phyloP scores from a whole-genome alignment of 2,888 invertebrate genomes.

The Idaea biselata region DNA sequence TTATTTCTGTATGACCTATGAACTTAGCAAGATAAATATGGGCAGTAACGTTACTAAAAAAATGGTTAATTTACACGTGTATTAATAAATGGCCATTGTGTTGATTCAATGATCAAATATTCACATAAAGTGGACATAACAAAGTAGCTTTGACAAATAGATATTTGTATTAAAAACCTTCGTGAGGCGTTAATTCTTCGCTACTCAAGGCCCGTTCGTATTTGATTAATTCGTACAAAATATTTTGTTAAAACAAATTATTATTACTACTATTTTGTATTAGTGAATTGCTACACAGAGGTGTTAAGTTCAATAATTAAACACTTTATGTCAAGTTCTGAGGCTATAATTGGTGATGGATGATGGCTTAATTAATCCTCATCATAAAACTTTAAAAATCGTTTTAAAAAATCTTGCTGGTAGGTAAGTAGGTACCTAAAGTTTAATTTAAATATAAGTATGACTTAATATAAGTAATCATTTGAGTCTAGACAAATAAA shows the following conservation, averaged over 20 bases:
- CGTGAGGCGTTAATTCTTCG: slow-evolving; percentile 62
- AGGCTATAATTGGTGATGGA: neutral
- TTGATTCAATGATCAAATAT: slow-evolving; percentile 31
- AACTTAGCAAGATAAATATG: neutral
- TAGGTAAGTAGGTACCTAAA: neutral
- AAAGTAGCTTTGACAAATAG: slow-evolving; percentile 35
- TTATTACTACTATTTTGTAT: neutral
- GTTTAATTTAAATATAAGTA: neutral
- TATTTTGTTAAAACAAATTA: neutral
- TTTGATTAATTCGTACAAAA: slow-evolving; percentile 12
- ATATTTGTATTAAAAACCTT: slow-evolving; percentile 46
- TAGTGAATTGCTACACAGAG: neutral
- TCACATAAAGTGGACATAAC: slow-evolving; percentile 26
- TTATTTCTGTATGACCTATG: neutral
- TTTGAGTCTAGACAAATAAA: neutral
- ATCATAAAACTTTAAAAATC: neutral
- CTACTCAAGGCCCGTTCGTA: slow-evolving; percentile 47
- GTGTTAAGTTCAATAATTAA: neutral
- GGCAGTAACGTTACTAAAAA: neutral
- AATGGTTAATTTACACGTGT: slow-evolving; percentile 13
- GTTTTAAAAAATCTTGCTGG: neutral
- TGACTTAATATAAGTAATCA: neutral
- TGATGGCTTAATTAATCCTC: neutral
- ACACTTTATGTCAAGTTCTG: neutral
- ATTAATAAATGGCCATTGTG: slow-evolving; percentile 25